Base-by-base conservation (phyloP, 2,888 invertebrate genomes). In the Hirudinaria manillensis region DNA sequence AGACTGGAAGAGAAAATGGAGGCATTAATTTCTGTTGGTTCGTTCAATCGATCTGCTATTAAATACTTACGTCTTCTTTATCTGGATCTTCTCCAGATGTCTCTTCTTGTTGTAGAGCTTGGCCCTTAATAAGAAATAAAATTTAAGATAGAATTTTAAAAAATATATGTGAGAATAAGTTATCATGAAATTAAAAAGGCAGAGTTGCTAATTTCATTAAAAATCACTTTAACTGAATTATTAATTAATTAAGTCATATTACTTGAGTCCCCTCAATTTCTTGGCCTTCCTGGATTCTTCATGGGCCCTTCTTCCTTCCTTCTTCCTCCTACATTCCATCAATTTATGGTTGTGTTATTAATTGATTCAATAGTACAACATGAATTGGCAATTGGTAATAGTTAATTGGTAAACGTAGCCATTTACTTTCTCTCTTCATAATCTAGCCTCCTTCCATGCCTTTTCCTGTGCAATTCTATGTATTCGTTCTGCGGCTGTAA, bases 1-100 rank as follows among this genome's bases (percentile, higher is more conserved):
- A 99, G 93, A 76, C 83, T 83, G 66, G 7, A 75, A 75, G 76
- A 21, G 34, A 32, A 16, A 27, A 4, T 34, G 6, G 16, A 68
- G 10, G 2, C 36, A 68, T 34, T 68, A 1, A 16, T 2, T 16
- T 34, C 3, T 6, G 3, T n/a, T 2, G 27, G 36, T 1, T 34
- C 6, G 16, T 68, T 3, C 2, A 29, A 7, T 0, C 38, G 10
- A 65, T 38, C 36, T 29, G 6, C 10, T 51, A 45, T 72, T 10
- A 53, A 32, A 38, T 53, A 80, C 81, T 80, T 79, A 84, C 83
- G 95, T 96, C 89, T 96, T 98, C 87, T 97, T 96, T 91, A 98
- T 96, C 86, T 97, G 96, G 79, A 99, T 93, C 88, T 99, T 99
- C 85, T 99, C 99, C 88, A 94, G 92, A 82, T 95, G 91, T 7